Evolutionary conservation across 2,113 vertebrate genomes (phyloP).

Genomic region (Forbesichthys agassizii): DNA sequence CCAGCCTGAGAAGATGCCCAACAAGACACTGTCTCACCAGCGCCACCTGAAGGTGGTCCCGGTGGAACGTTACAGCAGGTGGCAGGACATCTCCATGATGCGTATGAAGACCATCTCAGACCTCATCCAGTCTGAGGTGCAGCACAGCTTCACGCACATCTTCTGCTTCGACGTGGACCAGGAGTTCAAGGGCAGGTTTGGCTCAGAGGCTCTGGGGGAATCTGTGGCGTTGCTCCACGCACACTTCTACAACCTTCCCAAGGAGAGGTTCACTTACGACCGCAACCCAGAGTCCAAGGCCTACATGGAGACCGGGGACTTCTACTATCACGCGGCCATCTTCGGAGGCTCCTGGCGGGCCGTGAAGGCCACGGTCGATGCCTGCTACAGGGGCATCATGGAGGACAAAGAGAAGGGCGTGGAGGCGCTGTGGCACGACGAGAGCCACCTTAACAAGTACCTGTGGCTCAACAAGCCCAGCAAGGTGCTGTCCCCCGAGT

Average conservation of each 20-base stretch:
- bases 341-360: constrained; percentile 75
- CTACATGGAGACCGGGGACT: constrained; percentile 65
- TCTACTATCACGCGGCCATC: constrained; percentile 81
- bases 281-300: constrained; percentile 67
- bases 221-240: constrained; percentile 79
- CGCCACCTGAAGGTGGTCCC: constrained; percentile 55
- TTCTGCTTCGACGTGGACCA: constrained; percentile 82
- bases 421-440: constrained; percentile 82
- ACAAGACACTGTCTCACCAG: constrained; percentile 38
- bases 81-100: constrained; percentile 83
- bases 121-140: constrained; percentile 58
- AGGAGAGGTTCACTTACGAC: constrained; percentile 68
- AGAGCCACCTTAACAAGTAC: constrained; percentile 83
- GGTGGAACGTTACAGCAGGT: constrained; percentile 61
- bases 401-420: constrained; percentile 70
- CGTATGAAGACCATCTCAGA: constrained; percentile 73
- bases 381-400: constrained; percentile 64
- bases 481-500: constrained; percentile 81
- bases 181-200: constrained; percentile 70
- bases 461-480: constrained; percentile 76
- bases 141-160: constrained; percentile 61
- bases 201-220: constrained; percentile 75
- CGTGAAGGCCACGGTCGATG: constrained; percentile 59
- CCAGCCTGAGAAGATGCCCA: constrained; percentile 55
- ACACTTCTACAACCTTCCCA: constrained; percentile 69